A percentile compares a stretch with the other conserved stretches of the same genome.
phyloP scores from a whole-genome alignment of 2,797 vertebrate species.

The Ispidina picta region DNA sequence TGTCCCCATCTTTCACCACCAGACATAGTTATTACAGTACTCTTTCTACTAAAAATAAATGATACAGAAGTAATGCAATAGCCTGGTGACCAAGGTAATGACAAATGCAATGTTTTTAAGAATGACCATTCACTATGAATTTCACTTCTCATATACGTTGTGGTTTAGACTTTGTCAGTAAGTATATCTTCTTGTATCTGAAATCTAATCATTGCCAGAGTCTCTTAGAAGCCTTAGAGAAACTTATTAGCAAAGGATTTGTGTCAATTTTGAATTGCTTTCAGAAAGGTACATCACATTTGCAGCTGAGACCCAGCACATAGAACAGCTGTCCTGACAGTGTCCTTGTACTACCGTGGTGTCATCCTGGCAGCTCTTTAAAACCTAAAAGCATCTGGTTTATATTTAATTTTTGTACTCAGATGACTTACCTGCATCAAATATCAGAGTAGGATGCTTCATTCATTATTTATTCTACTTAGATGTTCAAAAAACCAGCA shows the following conservation, averaged over 20 bases:
- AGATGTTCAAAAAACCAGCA: background rate
- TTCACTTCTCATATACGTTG: background rate
- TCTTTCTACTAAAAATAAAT: slow-evolving; percentile 1
- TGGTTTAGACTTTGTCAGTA: background rate
- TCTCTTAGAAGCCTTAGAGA: slow-evolving; percentile 27
- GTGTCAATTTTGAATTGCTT: slow-evolving; percentile 31
- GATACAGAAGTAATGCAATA: background rate
- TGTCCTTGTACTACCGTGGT: slow-evolving; percentile 12
- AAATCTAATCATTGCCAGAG: slow-evolving; percentile 18
- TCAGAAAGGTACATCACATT: slow-evolving; percentile 46
- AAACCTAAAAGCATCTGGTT: slow-evolving; percentile 64
- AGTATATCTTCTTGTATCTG: background rate
- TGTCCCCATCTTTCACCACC: background rate
- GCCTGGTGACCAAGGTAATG: background rate
- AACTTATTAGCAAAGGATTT: slow-evolving; percentile 47
- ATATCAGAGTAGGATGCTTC: slow-evolving; percentile 13
- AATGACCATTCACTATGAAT: background rate
- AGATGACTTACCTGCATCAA: slow-evolving; percentile 26
- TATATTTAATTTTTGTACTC: slow-evolving; percentile 53
- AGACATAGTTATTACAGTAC: background rate
- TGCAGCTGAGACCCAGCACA: slow-evolving; percentile 36
- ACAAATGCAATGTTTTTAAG: slow-evolving; percentile 9
- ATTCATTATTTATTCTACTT: slow-evolving; percentile 46
- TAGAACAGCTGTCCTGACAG: slow-evolving; percentile 49
- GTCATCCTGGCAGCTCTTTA: slow-evolving; percentile 40